These are phyloP conservation scores for Platypus cylindrus DNA, from an alignment of 2,888 invertebrate genomes.

Conservation along the genomic window DNA sequence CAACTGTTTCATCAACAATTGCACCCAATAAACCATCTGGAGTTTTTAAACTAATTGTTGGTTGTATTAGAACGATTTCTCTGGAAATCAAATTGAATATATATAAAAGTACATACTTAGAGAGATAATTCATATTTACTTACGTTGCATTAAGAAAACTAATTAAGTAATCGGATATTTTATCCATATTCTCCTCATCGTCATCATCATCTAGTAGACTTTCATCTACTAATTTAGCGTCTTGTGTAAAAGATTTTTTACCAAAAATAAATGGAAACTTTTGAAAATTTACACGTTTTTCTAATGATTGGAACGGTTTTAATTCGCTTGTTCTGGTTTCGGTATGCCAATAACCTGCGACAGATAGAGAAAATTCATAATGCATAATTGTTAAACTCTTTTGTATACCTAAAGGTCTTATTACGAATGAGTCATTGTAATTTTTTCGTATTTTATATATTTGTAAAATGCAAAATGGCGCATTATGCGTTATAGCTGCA, in stretches of 20 bases:
- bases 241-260: conserved; percentile 12
- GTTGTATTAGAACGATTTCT: conserved; percentile 11
- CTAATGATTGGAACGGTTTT: conserved; percentile 15
- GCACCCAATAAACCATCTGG: conserved; percentile 45
- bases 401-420: conserved; percentile 17
- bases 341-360: conserved; percentile 18
- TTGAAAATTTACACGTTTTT: conserved; percentile 18
- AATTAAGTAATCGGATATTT: conserved; percentile 16
- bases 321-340: conserved; percentile 11
- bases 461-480: conserved; percentile 17
- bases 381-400: not conserved
- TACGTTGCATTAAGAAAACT: conserved; percentile 18
- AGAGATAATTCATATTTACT: conserved; percentile 3
- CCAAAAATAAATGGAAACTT: conserved; percentile 19
- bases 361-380: not conserved
- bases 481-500: too few relatives aligned
- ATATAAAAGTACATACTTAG: not conserved
- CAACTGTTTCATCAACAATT: conserved; percentile 42
- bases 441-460: conserved; percentile 20
- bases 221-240: conserved; percentile 9
- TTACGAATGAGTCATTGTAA: conserved; percentile 17
- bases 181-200: conserved; percentile 16
- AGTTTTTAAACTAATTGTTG: conserved; percentile 31
- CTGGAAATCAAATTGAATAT: conserved; percentile 10
- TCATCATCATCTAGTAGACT: conserved; percentile 17